Base-by-base conservation (phyloP, 2,797 vertebrate species). In the Myotis daubentonii region DNA sequence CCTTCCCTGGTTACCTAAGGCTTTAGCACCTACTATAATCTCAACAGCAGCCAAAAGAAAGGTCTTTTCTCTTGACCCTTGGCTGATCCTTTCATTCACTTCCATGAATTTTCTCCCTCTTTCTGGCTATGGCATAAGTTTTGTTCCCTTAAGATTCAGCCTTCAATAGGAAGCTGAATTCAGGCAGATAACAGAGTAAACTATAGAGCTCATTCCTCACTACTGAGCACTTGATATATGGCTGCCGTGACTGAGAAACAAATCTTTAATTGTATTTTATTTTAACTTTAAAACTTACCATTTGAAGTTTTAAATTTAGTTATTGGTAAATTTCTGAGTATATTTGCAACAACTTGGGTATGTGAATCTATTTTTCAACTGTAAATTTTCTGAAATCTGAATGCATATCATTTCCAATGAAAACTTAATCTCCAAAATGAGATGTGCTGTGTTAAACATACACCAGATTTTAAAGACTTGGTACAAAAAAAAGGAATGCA, bases 1-100 rank as follows among this genome's bases (percentile, higher is more conserved):
- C 90, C 78, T 86, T 82, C 23, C 65, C 83, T 74, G 23, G 30
- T 91, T 76, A 92, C 68, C n/a, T 33, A 76, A 47, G 51, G 87
- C 38, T 94, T 51, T 41, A 86, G 93, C 89, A 97, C 53, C 62
- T 89, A 79, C 78, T 92, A n/a, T 86, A 94, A 95, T 28, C 55
- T 89, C n/a, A 49, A 51, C 33, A 75, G 53, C 30, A 68, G 78
- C 94, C 95, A 92, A 91, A 62, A 89, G 71, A 76, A 95, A 92
- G 55, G 66, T 41, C 79, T 92, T 95, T 95, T 86, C 62, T 87
- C 87, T 62, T 84, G 75, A 92, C 65, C 53, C 28, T 68, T 95
- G 87, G 71, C 87, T 93, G 62, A 93, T 36, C 47, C 41, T 93
- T 55, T 38, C 30, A 68, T 87, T 94, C 55, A 68, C 16, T 60